Evolutionary conservation across 1,140 invertebrate species (phyloP), one percentile per base, ranked within the genome.

Genomic region (Macrobrachium nipponense): DNA sequence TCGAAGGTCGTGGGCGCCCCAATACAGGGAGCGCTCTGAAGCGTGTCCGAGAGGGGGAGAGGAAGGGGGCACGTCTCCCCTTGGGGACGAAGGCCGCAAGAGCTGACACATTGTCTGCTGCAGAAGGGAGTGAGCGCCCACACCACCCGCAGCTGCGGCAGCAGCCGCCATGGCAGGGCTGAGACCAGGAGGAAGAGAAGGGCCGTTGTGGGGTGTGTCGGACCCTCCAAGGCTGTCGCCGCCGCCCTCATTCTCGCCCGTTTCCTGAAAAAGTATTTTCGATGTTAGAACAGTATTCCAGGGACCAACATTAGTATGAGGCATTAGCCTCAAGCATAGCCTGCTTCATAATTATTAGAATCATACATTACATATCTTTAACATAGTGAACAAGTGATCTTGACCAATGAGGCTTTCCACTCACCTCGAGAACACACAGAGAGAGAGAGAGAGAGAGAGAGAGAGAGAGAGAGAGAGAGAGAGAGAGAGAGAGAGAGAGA

Each of bases 61-160:
- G 17, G 82, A 84, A 62, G 64, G 61, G 17, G 64, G 73, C 44
- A 68, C 70, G 20, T 84, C 82, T 18, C 23, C 43, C 36, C 82
- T 17, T 20, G 82, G 73, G 36, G 82, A 84, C 10, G 82, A 84
- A 68, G 82, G 82, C 51, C 82, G 73, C 61, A 84, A 75, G 14
- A 84, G 75, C 61, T 84, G 82, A n/a, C 61, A 77, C 82, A 84
- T 84, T 62, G 82, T 84, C 76, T 84, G 82, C 62, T 84, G 82
- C 11, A 84, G 82, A 27, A 84, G 44, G 82, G 82, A 68, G 75
- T 84, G 82, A 20, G 82, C 82, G 18, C 82, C 82, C 76, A 84
- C 82, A 17, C 82, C 82, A 3, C 82, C 82, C 15, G 81, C 70
- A 12, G 82, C 82, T 44, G 82, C 82, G 36, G 82, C 82, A 12